Conservation (phyloP, 2,113 vertebrate species). For the Hypanus sabinus region DNA sequence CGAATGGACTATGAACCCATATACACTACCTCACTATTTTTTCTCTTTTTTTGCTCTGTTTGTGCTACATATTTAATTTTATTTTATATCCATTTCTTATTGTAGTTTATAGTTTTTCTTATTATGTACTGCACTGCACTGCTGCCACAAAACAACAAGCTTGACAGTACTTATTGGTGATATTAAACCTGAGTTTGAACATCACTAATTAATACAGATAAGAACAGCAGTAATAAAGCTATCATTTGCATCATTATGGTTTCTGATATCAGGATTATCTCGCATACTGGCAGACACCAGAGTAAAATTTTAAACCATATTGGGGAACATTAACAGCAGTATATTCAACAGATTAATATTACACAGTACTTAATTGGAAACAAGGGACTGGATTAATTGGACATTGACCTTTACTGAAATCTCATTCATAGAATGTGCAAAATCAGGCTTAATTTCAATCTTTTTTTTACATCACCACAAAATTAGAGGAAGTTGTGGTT, state of each 20-base stretch:
- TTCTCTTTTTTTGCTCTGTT: too few relatives aligned
- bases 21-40: too few relatives aligned
- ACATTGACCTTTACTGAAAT: not conserved
- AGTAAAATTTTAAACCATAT: not conserved
- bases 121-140: too few relatives aligned
- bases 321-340: not conserved
- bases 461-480: not conserved
- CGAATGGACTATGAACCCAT: too few relatives aligned
- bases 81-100: too few relatives aligned
- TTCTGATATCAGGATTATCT: not conserved
- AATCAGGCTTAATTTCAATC: not conserved
- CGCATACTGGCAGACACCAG: not conserved
- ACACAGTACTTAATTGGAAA: not conserved
- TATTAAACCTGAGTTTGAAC: too few relatives aligned
- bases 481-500: not conserved
- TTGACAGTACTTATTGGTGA: too few relatives aligned
- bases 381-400: not conserved
- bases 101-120: too few relatives aligned
- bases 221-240: not conserved
- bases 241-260: not conserved
- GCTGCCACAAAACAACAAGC: too few relatives aligned
- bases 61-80: too few relatives aligned
- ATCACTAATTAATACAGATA: not conserved
- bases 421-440: not conserved
- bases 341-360: not conserved